Evolutionary conservation across 2,113 vertebrate species (phyloP), one percentile per base, ranked within the genome.

Genomic region (Callionymus lyra): DNA sequence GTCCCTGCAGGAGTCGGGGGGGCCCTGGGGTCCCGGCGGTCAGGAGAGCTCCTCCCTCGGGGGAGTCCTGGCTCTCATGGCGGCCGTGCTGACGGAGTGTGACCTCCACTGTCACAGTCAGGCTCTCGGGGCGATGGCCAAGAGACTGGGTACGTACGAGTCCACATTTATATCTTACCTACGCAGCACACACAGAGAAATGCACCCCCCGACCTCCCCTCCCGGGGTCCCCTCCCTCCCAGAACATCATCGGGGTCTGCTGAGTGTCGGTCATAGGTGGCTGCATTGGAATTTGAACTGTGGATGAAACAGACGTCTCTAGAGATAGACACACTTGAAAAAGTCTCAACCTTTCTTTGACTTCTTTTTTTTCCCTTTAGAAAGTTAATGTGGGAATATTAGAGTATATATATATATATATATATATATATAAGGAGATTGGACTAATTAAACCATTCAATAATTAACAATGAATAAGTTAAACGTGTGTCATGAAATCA

Each of bases 81-180:
- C 82, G 32, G 83, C 83, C 16, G 81, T 87, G 54, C 70, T 87
- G 63, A 84, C 81, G 31, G 84, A 87, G 74, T 87, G 85, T 81
- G 82, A 87, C 72, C 85, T 87, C 59, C 83, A 81, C 68, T 87
- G 85, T 71, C 84, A 84, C 67, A 85, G 77, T 50, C 83, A 79
- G 54, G 63, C 80, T 13, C 82, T 87, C 9, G 70, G 66, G 53
- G 73, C 59, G 2, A 84, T 87, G 83, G 79, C 83, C 49, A 80
- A 81, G 42, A 65, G 65, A 48, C 79, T 86, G 19, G 80, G 85
- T 86, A 47, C 68, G 75, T 41, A 31, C 14, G 21, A 27, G 21
- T 34, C 44, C 44, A 41, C 43, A 54, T 63, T 56, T 61, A 58
- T 63, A 61, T 35, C 41, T 41, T 4, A n/a, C 13, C 19, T 54